These are phyloP conservation scores for Ostrea edulis DNA, from an alignment of 1,140 invertebrate genomes.

Conservation along the genomic window DNA sequence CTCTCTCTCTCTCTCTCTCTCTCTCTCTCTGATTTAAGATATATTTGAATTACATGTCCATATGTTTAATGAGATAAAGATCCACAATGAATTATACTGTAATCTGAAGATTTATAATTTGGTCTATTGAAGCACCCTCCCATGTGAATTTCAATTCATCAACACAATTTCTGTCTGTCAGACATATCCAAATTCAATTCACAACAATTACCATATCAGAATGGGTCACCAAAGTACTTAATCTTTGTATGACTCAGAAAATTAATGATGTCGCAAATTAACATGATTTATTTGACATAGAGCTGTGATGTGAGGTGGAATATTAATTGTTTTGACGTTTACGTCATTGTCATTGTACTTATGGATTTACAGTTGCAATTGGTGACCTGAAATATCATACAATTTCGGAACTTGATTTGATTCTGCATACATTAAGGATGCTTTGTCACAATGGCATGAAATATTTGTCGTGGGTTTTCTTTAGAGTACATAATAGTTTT, in stretches of 20 bases:
- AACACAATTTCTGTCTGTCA: conserved; percentile 1
- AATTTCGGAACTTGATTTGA: background rate
- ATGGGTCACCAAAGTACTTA: background rate
- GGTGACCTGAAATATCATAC: background rate
- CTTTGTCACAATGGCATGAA: background rate
- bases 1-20: background rate
- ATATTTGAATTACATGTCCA: too few relatives aligned
- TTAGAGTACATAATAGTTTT: background rate
- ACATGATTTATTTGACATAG: background rate
- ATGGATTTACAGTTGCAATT: background rate
- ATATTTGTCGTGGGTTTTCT: background rate
- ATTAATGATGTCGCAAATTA: conserved; percentile 24
- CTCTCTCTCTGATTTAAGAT: too few relatives aligned
- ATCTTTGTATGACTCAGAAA: background rate
- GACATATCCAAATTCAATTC: background rate
- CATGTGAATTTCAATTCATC: background rate
- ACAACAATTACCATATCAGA: background rate
- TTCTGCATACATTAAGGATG: background rate
- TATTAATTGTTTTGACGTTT: conserved; percentile 20
- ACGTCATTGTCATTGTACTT: background rate
- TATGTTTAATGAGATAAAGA: too few relatives aligned
- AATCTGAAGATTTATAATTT: too few relatives aligned
- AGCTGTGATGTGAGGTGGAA: background rate
- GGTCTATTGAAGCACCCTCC: background rate
- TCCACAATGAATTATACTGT: too few relatives aligned